Evolutionary conservation across 1,140 invertebrate genomes (phyloP).

Genomic region (Aphaenogaster floridana): DNA sequence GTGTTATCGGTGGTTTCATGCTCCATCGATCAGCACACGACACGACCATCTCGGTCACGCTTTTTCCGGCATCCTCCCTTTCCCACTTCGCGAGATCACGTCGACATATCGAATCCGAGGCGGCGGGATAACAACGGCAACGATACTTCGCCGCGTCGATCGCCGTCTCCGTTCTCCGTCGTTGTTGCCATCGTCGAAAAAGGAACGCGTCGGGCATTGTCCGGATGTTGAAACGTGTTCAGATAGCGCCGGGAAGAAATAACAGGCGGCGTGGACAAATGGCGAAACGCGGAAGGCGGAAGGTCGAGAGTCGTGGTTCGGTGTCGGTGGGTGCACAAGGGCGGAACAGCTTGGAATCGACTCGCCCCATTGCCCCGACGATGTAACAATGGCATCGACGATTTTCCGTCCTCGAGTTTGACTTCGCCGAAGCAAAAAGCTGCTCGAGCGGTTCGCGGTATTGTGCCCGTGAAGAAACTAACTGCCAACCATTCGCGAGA

Average conservation of each 20-base stretch:
- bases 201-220: conserved; percentile 58
- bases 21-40: conserved; percentile 56
- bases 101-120: conserved; percentile 21
- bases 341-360: conserved; percentile 57
- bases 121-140: conserved; percentile 32
- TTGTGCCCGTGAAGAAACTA: conserved; percentile 50
- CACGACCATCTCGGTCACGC: conserved; percentile 27
- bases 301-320: conserved; percentile 17
- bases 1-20: conserved; percentile 62
- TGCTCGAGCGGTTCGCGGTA: conserved; percentile 38
- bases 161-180: background rate
- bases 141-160: conserved; percentile 27
- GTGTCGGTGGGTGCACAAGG: conserved; percentile 20
- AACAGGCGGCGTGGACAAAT: conserved; percentile 68
- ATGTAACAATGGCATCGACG: conserved; percentile 66
- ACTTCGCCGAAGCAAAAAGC: conserved; percentile 52
- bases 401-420: conserved; percentile 56
- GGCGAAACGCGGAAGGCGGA: conserved; percentile 54
- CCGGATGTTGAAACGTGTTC: conserved; percentile 52
- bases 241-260: conserved; percentile 65
- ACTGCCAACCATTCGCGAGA: conserved; percentile 59
- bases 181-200: conserved; percentile 22
- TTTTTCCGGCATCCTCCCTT: conserved; percentile 25
- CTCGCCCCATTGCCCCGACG: conserved; percentile 63
- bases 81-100: background rate